phyloP scores from a whole-genome alignment of 1,140 invertebrate species.

The Saccostrea echinata region DNA sequence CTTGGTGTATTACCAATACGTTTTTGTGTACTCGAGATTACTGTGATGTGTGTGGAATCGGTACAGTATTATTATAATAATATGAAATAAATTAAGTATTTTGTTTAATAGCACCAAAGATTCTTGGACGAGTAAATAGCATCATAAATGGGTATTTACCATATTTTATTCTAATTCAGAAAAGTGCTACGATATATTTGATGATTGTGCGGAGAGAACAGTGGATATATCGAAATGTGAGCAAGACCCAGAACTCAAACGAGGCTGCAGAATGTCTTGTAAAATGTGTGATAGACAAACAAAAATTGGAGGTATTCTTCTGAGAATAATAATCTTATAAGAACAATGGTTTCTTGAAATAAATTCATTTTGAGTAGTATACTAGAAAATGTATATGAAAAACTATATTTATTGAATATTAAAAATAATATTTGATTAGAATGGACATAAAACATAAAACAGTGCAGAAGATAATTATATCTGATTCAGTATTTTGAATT shows the following conservation, averaged over 20 bases:
- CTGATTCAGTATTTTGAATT: too few species aligned
- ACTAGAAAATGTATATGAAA: too few species aligned
- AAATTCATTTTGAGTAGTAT: too few species aligned
- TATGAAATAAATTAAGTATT: neutral
- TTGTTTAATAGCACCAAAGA: neutral
- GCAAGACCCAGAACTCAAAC: conserved; percentile 32
- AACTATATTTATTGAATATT: too few species aligned
- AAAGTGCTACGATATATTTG: conserved; percentile 48
- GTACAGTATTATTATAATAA: conserved; percentile 43
- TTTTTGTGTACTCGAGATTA: conserved; percentile 83
- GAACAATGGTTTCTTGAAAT: too few species aligned
- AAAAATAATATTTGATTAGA: too few species aligned
- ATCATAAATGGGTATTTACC: neutral
- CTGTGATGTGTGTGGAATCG: conserved; percentile 85
- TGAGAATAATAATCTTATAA: too few species aligned
- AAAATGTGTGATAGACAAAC: conserved; percentile 4
- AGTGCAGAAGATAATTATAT: too few species aligned
- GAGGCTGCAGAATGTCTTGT: conserved; percentile 46
- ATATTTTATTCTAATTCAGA: conserved; percentile 22
- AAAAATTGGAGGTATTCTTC: neutral
- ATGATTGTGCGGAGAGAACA: conserved; percentile 25
- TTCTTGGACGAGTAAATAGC: too few species aligned
- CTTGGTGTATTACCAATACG: conserved; percentile 90
- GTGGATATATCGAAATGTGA: conserved; percentile 17
- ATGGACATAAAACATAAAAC: too few species aligned